Percentiles rank a stretch among this genome's conserved stretches.
These are phyloP conservation scores for Oegoconia quadripuncta DNA, from an alignment of 2,888 invertebrate genomes.

Conservation along the genomic window DNA sequence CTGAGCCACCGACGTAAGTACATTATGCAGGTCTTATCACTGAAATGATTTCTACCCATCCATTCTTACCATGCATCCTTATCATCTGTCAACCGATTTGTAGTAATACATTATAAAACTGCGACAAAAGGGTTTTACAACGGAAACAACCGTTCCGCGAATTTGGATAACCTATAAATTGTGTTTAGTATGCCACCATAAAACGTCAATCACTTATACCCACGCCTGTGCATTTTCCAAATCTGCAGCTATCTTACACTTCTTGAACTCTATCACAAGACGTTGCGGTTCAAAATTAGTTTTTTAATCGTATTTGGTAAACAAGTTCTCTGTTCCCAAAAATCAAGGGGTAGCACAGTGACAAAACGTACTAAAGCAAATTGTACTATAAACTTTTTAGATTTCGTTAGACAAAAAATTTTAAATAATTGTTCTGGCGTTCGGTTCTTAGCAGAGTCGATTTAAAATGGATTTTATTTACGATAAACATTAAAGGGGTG, in stretches of 20 bases:
- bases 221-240: conserved; percentile 29
- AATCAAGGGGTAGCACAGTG: conserved; percentile 43
- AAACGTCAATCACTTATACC: conserved; percentile 60
- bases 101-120: conserved; percentile 35
- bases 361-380: conserved; percentile 50
- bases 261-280: conserved; percentile 11
- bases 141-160: conserved; percentile 62
- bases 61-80: background rate
- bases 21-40: no score
- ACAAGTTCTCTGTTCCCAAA: conserved; percentile 9
- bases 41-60: conserved; percentile 14
- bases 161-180: conserved; percentile 62
- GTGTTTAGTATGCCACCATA: conserved; percentile 47
- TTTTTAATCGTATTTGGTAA: background rate
- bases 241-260: background rate
- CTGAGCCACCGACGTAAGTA: no score
- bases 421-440: conserved; percentile 36
- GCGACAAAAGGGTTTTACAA: conserved; percentile 46
- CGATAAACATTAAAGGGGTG: conserved; percentile 43
- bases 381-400: conserved; percentile 47
- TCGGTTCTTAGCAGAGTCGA: conserved; percentile 34
- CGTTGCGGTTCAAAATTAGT: conserved; percentile 25
- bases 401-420: conserved; percentile 37
- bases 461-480: conserved; percentile 51
- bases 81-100: conserved; percentile 28